Percentiles rank a stretch among this genome's conserved stretches.
phyloP scores from a whole-genome alignment of 2,888 invertebrate species.

The Dolichomitus sp. region DNA sequence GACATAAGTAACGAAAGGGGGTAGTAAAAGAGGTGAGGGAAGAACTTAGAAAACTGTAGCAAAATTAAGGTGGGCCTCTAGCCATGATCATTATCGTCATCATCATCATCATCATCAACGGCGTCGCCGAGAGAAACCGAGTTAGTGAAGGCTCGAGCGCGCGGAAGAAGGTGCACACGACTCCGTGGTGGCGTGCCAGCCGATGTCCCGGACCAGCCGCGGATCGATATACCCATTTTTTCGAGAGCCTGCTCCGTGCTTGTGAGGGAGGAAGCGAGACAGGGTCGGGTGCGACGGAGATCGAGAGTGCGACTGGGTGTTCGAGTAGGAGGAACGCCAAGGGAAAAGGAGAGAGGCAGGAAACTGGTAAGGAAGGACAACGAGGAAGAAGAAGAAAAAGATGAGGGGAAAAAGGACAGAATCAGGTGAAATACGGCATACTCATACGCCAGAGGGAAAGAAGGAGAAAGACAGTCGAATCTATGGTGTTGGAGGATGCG shows the following conservation, averaged over 20 bases:
- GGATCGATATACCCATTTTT: slow-evolving; percentile 84
- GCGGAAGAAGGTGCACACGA: slow-evolving; percentile 73
- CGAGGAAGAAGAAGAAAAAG: slow-evolving; percentile 12
- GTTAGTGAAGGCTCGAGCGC: slow-evolving; percentile 60
- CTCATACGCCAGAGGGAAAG: slow-evolving; percentile 6
- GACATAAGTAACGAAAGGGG: neutral
- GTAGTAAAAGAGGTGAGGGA: neutral
- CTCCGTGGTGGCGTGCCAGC: slow-evolving; percentile 80
- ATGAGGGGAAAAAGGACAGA: neutral
- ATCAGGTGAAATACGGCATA: neutral
- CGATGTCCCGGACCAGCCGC: slow-evolving; percentile 80
- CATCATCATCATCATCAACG: neutral
- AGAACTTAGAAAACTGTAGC: slow-evolving; percentile 1
- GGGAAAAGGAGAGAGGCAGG: neutral
- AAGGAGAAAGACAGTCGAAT: slow-evolving; percentile 20
- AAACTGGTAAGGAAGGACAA: slow-evolving; percentile 12
- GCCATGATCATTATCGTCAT: slow-evolving; percentile 22
- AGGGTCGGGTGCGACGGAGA: slow-evolving; percentile 29
- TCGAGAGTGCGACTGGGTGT: slow-evolving; percentile 30
- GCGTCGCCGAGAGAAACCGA: slow-evolving; percentile 12
- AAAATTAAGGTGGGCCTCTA: slow-evolving; percentile 7
- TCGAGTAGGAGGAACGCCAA: slow-evolving; percentile 23
- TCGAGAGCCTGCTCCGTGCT: slow-evolving; percentile 73
- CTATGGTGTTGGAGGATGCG: slow-evolving; percentile 42
- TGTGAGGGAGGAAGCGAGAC: slow-evolving; percentile 47